Base-by-base conservation (phyloP, 2,113 vertebrate genomes). In the Nicator chloris region DNA sequence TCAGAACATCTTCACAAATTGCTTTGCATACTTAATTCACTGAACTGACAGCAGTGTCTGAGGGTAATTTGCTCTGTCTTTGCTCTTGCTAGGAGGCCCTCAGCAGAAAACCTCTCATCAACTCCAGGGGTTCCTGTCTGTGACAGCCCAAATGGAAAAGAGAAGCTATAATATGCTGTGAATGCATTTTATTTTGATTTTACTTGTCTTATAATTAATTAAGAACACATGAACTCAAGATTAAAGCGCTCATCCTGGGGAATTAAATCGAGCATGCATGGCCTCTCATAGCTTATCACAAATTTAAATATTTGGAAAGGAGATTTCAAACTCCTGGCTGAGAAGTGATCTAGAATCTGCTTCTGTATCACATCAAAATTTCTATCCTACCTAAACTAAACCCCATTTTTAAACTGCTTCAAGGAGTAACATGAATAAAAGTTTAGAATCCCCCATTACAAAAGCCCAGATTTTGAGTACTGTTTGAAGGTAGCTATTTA, bases 1-100 rank as follows among this genome's bases (percentile, higher is more conserved):
- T 92, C 80, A 92, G 83, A 93, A 89, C 86, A 76, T 86, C 57
- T 83, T 94, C 91, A 91, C 81, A 93, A 92, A 84, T 76, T 95
- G 73, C 49, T 93, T 91, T 95, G 84, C 89, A 93, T 93, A 82
- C 28, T 92, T 92, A 96, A 92, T 93, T 95, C 78, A 76, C 45
- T 76, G 72, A 93, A 86, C 65, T 91, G 94, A 89, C 89, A 94
- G 81, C 73, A 78, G 44, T 22, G 44, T 91, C 86, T 96, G 91
- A 69, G 40, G 26, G 49, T 68, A 95, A 93, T 97, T 95, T 95
- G 57, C 61, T 88, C 75, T 95, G 73, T 86, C 89, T 95, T 92
- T 86, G 56, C 80, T 92, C 84, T 82, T 94, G 27, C 76, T 94
- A 88, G 64, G 72, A 94, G 80, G 91, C 56, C 72, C 83, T 86